Conservation (phyloP, 2,797 vertebrate genomes). For the Triplophysa yarkandensis region DNA sequence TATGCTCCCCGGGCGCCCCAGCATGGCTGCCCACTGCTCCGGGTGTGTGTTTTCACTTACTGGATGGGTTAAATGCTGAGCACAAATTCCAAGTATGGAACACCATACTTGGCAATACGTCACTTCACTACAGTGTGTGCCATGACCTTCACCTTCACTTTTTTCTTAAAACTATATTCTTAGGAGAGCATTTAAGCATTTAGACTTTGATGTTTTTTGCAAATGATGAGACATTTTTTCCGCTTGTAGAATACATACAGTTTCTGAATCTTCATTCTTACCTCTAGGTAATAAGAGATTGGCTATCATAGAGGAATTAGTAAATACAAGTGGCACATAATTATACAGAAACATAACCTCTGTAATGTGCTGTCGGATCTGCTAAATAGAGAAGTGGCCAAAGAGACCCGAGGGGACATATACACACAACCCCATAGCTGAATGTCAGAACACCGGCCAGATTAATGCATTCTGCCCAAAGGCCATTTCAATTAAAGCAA, state of each 20-base stretch:
- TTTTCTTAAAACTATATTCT: too few species aligned
- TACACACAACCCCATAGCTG: slow-evolving; percentile 50
- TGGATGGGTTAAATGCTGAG: too few species aligned
- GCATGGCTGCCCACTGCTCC: too few species aligned
- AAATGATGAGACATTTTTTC: slow-evolving; percentile 70
- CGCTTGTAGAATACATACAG: slow-evolving; percentile 74
- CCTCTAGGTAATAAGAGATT: slow-evolving; percentile 68
- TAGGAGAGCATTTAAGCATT: slow-evolving; percentile 58
- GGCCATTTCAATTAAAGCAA: slow-evolving; percentile 68
- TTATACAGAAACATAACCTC: slow-evolving; percentile 67
- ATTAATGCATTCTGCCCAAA: slow-evolving; percentile 72
- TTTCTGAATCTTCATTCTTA: slow-evolving; percentile 67
- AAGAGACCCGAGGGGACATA: slow-evolving; percentile 57
- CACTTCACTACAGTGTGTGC: too few species aligned
- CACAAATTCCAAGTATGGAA: too few species aligned
- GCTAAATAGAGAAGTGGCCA: slow-evolving; percentile 68
- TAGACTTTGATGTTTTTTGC: slow-evolving; percentile 70
- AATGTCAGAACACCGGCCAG: slow-evolving; percentile 60
- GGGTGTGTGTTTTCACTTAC: too few species aligned
- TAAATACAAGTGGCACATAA: slow-evolving; percentile 72
- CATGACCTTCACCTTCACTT: too few species aligned
- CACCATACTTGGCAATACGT: too few species aligned
- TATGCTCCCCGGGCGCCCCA: too few species aligned
- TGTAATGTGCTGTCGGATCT: slow-evolving; percentile 67
- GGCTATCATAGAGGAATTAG: slow-evolving; percentile 71